These are phyloP conservation scores for Sus scrofa DNA, from an alignment of 2,113 vertebrate species.

Conservation along the genomic window DNA sequence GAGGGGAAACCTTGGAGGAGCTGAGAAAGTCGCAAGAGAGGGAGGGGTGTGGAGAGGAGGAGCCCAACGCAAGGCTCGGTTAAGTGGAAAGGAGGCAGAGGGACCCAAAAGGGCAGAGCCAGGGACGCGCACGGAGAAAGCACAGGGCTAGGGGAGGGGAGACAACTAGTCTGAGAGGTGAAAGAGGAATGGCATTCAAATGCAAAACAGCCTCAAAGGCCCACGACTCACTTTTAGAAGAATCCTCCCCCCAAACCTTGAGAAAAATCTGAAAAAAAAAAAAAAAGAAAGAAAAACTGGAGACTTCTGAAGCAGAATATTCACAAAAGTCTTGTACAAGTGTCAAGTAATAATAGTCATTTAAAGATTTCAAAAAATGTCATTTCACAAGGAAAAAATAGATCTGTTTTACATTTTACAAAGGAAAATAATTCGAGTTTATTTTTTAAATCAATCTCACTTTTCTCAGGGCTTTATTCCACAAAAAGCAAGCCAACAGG, in stretches of 20 bases:
- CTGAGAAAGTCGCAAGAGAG: not conserved
- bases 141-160: not conserved
- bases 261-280: not conserved
- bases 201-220: constrained; percentile 29
- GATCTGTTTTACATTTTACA: not conserved
- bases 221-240: not conserved
- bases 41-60: not conserved
- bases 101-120: not conserved
- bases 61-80: not conserved
- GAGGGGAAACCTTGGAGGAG: not conserved
- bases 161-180: constrained; percentile 25
- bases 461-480: not conserved
- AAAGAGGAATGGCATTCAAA: constrained; percentile 11
- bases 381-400: constrained; percentile 37
- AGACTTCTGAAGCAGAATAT: constrained; percentile 17
- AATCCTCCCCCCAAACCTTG: not conserved
- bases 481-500: not conserved
- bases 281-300: not conserved
- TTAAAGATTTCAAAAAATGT: constrained; percentile 37
- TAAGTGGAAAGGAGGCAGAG: not conserved
- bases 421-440: not conserved
- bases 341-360: constrained; percentile 21
- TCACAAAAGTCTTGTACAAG: constrained; percentile 31
- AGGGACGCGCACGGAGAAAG: not conserved
- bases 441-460: not conserved